phyloP scores from a whole-genome alignment of 2,113 vertebrate species.

The Todiramphus chloris region DNA sequence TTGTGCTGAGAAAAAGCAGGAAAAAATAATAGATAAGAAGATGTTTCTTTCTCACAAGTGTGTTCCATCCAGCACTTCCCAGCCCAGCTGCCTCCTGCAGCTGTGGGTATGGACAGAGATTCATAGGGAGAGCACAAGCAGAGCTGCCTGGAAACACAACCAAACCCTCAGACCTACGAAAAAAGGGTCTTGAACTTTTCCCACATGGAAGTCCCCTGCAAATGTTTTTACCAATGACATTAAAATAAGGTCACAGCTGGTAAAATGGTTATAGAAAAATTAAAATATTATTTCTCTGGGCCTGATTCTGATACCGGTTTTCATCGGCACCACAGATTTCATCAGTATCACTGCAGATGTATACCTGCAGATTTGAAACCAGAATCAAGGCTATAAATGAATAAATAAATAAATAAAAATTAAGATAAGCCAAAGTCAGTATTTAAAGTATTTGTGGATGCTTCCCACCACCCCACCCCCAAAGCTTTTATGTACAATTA shows the following conservation, averaged over 20 bases:
- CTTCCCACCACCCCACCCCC: background rate
- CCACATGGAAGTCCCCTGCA: background rate
- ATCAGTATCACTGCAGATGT: background rate
- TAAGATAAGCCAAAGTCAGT: background rate
- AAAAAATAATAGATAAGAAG: background rate
- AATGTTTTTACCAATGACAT: background rate
- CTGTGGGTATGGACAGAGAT: background rate
- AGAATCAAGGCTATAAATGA: background rate
- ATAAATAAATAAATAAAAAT: background rate
- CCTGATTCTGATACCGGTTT: background rate
- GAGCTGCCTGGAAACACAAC: background rate
- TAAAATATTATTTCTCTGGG: background rate
- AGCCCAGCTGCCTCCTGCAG: background rate
- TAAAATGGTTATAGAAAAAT: background rate
- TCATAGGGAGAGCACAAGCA: background rate
- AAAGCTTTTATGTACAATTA: background rate
- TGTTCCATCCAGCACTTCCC: background rate
- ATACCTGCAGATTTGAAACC: background rate
- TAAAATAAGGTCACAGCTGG: background rate
- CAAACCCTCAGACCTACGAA: background rate
- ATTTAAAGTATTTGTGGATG: background rate
- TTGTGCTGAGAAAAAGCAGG: background rate
- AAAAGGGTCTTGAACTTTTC: background rate
- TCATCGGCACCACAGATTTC: background rate
- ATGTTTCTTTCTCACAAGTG: background rate